A percentile compares a stretch with the other conserved stretches of the same genome.
phyloP scores from a whole-genome alignment of 2,797 vertebrate genomes.

The Trichosurus vulpecula region DNA sequence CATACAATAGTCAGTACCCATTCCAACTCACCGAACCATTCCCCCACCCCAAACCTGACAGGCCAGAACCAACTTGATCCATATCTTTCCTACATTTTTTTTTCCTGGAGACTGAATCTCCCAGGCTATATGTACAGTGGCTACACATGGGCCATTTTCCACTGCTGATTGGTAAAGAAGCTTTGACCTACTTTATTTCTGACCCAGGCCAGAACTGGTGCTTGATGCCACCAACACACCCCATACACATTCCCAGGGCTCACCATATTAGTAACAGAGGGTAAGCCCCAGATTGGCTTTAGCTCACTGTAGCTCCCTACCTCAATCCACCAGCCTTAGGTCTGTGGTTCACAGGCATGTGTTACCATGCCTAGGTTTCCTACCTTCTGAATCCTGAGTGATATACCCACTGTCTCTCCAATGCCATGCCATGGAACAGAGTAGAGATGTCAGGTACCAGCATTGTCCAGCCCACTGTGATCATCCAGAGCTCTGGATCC shows the following conservation, averaged over 20 bases:
- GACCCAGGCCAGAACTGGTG: background rate
- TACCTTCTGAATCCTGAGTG: background rate
- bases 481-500: background rate
- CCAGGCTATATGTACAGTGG: background rate
- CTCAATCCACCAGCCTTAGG: background rate
- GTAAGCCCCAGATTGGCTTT: background rate
- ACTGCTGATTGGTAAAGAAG: background rate
- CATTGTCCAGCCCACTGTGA: background rate
- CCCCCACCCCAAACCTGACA: background rate
- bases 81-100: background rate
- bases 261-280: background rate
- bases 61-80: background rate
- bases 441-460: background rate
- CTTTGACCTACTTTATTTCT: background rate
- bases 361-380: background rate
- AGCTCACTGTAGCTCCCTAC: background rate
- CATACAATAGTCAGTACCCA: background rate
- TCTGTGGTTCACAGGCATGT: background rate
- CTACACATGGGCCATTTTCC: background rate
- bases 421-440: background rate
- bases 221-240: background rate
- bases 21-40: background rate
- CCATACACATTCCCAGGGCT: background rate
- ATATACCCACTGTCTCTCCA: background rate
- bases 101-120: background rate